These are phyloP conservation scores for Virgularia gustaviana DNA, from an alignment of 92 coral and sea anemone genomes.

Conservation along the genomic window DNA sequence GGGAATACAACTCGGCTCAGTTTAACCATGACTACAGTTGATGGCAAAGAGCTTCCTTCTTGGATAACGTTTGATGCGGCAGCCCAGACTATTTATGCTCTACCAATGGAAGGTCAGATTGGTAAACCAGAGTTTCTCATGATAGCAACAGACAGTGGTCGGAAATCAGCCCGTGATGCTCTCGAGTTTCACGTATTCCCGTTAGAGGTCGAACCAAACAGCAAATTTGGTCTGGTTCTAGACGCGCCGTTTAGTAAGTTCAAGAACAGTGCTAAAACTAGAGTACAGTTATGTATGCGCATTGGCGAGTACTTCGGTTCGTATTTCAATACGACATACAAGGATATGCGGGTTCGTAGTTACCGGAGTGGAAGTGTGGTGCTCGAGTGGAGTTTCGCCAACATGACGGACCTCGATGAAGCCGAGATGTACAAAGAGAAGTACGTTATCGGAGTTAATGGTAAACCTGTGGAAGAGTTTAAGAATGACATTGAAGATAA, in stretches of 20 bases:
- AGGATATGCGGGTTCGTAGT: conserved; percentile 13
- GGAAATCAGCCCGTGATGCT: conserved; percentile 39
- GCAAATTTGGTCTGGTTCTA: conserved; percentile 12
- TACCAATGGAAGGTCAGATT: conserved; percentile 18
- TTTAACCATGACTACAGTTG: conserved; percentile 29
- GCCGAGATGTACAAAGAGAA: neutral
- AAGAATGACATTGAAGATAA: conserved; percentile 56
- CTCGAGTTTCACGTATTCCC: conserved; percentile 52
- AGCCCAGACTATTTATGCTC: conserved; percentile 46
- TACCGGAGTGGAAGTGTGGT: neutral
- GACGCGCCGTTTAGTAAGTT: conserved; percentile 10
- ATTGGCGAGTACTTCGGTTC: conserved; percentile 19
- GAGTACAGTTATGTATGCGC: conserved; percentile 9
- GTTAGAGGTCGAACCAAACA: neutral
- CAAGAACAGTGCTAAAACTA: neutral
- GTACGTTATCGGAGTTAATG: conserved; percentile 25
- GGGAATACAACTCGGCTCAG: conserved; percentile 53
- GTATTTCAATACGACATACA: conserved; percentile 15
- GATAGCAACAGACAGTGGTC: conserved; percentile 61
- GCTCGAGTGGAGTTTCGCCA: conserved; percentile 29
- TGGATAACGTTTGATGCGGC: conserved; percentile 59
- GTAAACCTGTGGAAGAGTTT: conserved; percentile 49
- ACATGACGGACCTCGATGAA: conserved; percentile 12
- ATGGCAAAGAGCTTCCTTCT: conserved; percentile 32
- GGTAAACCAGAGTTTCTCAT: conserved; percentile 55